phyloP scores from a whole-genome alignment of 2,797 vertebrate species.

The Triplophysa bombifrons region DNA sequence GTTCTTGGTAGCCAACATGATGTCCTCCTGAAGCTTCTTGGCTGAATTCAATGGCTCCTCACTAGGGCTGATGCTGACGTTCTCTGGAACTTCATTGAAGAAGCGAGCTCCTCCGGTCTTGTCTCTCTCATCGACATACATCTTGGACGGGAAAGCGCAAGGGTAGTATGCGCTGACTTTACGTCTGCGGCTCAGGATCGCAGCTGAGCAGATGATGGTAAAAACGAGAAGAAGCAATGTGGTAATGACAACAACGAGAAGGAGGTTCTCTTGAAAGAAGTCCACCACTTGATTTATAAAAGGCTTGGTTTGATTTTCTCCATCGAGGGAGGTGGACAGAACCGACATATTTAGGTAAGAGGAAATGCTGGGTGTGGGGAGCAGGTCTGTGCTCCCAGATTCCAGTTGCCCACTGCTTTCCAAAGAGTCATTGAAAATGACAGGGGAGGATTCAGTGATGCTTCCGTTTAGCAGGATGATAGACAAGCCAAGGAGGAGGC shows the following conservation, averaged over 20 bases:
- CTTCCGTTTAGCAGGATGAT: constrained; percentile 55
- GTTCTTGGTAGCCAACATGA: constrained; percentile 84
- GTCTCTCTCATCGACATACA: constrained; percentile 90
- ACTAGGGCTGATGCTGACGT: constrained; percentile 45
- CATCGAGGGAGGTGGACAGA: constrained; percentile 65
- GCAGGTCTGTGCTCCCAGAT: constrained; percentile 35
- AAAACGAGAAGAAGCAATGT: constrained; percentile 79
- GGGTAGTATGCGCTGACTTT: constrained; percentile 91
- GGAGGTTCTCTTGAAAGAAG: constrained; percentile 84
- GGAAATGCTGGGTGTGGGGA: constrained; percentile 53
- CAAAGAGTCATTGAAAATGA: constrained; percentile 35
- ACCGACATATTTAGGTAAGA: constrained; percentile 34
- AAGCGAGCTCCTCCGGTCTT: constrained; percentile 77
- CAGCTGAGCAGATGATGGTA: constrained; percentile 80
- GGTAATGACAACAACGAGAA: constrained; percentile 82
- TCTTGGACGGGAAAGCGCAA: constrained; percentile 87
- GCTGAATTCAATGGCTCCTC: constrained; percentile 76
- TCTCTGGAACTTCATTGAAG: constrained; percentile 86
- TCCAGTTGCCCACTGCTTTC: constrained; percentile 84
- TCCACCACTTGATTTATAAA: constrained; percentile 71
- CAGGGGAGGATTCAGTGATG: constrained; percentile 58
- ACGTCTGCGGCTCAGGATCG: constrained; percentile 81
- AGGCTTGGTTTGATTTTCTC: constrained; percentile 59
- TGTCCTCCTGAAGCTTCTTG: constrained; percentile 87
- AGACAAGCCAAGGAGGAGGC: constrained; percentile 55